A percentile compares a stretch with the other conserved stretches of the same genome.
phyloP scores from a whole-genome alignment of 2,113 vertebrate genomes.

The Hydropotes inermis region DNA sequence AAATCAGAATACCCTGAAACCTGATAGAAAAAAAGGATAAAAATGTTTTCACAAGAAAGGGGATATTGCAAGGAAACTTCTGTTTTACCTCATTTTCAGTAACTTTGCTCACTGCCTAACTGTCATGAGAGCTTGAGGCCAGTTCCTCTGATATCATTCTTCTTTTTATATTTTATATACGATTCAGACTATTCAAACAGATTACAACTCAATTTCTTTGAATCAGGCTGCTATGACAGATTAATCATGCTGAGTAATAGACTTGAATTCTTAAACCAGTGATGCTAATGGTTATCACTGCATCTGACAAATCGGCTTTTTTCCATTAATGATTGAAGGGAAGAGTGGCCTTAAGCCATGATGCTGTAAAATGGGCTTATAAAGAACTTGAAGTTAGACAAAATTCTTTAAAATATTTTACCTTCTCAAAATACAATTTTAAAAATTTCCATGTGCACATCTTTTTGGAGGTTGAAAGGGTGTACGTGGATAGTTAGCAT shows the following conservation, averaged over 20 bases:
- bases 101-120: background rate
- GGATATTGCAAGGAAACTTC: background rate
- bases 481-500: background rate
- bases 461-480: rapidly evolving
- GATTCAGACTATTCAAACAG: background rate
- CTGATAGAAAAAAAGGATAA: background rate
- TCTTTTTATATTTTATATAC: background rate
- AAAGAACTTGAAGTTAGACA: background rate
- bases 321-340: background rate
- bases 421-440: background rate
- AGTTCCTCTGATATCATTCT: background rate
- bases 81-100: background rate
- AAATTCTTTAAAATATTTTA: background rate
- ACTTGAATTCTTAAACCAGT: background rate
- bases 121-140: background rate
- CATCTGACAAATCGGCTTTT: background rate
- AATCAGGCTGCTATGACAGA: background rate
- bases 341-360: background rate
- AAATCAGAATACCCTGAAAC: background rate
- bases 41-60: background rate
- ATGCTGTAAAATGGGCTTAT: background rate
- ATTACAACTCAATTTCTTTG: background rate
- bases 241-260: conserved; percentile 7
- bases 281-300: background rate
- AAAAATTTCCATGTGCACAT: background rate